Base-by-base conservation (phyloP, 1,140 invertebrate species). In the Achatina immaculata region DNA sequence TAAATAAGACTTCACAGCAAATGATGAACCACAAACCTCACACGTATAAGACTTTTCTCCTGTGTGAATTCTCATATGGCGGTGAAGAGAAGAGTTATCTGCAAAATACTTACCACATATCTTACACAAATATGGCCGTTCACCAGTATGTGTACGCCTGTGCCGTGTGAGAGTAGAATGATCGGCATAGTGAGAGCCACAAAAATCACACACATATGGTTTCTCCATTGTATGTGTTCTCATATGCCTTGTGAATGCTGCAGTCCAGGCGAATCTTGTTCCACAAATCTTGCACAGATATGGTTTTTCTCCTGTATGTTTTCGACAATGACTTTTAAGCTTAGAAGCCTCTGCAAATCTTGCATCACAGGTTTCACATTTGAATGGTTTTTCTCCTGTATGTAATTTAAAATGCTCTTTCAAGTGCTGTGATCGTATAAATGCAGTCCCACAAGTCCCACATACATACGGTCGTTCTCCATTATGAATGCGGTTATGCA, bases 1-100 rank as follows among this genome's bases (percentile, higher is more conserved):
- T 45, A 98, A 92, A 88, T 97, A 97, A 65, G 95, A 96, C 51
- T 96, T 93, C 90, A 97, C 96, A 90, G 96, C 96, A 89, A 97
- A 97, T 85, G 94, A 95, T 65, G 95, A 93, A 82, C 94, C 94
- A 91, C 96, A 97, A 0, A 96, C 95, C 0, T 95, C 94, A 88
- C 96, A 97, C 87, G 96, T 96, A 92, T 97, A 84, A 0, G 79
- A 78, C 21, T 81, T 82, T 68, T 84, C 83, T 28, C 76, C 82
- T 7, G 82, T 76, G 55, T 84, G 83, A 1, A 78, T 81, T 31
- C 79, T 51, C 66, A 43, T 71, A 48, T 84, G 84, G 11, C 72
- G 42, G 36, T 75, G 51, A 48, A 84, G 69, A 28, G 75, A 72
- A 40, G 78, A 48, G 9, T 62, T 69, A 24, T 75, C 69, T 7